Evolutionary conservation across 2,113 vertebrate genomes (phyloP).

Genomic region (Pundamilia nyererei): DNA sequence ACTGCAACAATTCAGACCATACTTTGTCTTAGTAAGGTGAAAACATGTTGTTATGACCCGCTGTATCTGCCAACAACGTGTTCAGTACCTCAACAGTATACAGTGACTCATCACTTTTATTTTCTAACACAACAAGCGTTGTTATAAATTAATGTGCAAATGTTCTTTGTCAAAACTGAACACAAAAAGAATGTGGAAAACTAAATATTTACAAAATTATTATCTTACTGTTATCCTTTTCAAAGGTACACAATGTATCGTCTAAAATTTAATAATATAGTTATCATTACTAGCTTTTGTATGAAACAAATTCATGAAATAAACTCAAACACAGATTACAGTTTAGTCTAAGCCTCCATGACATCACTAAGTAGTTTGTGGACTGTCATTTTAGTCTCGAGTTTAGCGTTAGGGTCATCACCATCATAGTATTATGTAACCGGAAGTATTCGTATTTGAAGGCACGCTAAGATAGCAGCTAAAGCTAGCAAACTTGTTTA

Average conservation of each 20-base stretch:
- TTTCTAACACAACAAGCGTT: neutral
- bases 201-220: neutral
- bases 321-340: neutral
- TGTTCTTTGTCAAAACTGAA: neutral
- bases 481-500: neutral
- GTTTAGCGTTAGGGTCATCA: fast-evolving
- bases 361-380: neutral
- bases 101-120: neutral
- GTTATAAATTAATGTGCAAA: neutral
- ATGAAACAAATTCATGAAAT: neutral
- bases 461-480: neutral
- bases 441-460: fast-evolving
- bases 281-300: neutral
- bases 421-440: neutral
- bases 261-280: fast-evolving
- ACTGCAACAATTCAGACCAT: fast-evolving
- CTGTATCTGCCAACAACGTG: neutral
- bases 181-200: neutral
- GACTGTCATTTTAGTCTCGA: neutral
- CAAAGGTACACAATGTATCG: fast-evolving
- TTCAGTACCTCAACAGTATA: neutral
- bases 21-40: neutral
- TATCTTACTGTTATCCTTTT: neutral
- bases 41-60: neutral
- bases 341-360: neutral